Percentiles rank a stretch among this genome's conserved stretches.
Evolutionary conservation across 1,140 invertebrate genomes (phyloP).

Genomic region (Drosophila cardini): DNA sequence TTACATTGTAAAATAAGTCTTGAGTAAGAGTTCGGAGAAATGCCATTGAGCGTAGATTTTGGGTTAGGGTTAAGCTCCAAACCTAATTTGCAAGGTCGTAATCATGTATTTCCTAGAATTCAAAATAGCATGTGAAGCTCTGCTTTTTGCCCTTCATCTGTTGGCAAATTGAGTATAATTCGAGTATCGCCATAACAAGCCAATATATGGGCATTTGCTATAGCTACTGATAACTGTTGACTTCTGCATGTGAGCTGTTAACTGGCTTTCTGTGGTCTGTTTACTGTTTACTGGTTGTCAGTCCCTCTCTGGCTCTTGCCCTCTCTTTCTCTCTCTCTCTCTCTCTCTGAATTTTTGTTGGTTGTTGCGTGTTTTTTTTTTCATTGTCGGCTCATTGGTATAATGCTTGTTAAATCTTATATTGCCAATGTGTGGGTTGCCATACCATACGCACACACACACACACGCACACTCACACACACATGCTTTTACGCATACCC

Average conservation of each 20-base stretch:
- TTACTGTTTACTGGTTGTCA: conserved; percentile 7
- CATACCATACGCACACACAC: not conserved
- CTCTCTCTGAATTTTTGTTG: not conserved
- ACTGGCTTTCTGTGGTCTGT: conserved; percentile 11
- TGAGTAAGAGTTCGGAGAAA: not conserved
- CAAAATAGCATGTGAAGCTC: not conserved
- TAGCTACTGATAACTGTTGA: not conserved
- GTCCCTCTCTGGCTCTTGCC: not conserved
- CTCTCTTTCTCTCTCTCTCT: too few species aligned
- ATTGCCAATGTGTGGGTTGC: not conserved
- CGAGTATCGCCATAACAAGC: conserved; percentile 10
- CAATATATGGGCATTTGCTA: conserved; percentile 16
- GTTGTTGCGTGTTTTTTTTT: conserved; percentile 16
- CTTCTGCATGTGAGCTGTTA: not conserved
- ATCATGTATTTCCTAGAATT: not conserved
- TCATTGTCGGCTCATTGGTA: conserved; percentile 42
- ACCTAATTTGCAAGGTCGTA: conserved; percentile 1
- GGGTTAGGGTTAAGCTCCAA: not conserved
- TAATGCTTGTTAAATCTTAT: conserved; percentile 42
- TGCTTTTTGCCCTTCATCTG: conserved; percentile 9
- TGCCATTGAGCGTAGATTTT: not conserved
- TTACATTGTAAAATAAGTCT: not conserved
- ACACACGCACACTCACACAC: not conserved
- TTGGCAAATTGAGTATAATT: not conserved
- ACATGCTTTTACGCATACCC: conserved; percentile 7